These are phyloP conservation scores for Anomalospiza imberbis DNA, from an alignment of 2,797 vertebrate genomes.

Conservation along the genomic window DNA sequence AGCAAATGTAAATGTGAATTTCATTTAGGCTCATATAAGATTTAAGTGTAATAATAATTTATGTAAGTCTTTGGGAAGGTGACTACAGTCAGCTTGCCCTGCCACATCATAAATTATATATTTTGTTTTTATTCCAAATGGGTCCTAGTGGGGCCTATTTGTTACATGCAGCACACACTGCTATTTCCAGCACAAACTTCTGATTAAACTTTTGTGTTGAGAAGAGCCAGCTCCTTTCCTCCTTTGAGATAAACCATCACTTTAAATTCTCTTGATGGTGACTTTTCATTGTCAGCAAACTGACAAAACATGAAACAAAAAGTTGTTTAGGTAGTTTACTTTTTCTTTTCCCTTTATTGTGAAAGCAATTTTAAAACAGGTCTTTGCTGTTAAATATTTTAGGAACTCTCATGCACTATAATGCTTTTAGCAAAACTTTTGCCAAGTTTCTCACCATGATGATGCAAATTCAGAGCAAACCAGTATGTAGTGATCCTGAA, in stretches of 20 bases:
- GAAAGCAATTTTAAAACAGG: background rate
- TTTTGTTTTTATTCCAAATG: background rate
- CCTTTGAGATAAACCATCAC: background rate
- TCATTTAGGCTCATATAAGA: background rate
- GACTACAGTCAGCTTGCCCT: background rate
- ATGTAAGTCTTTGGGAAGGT: background rate
- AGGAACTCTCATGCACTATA: background rate
- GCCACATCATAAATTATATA: background rate
- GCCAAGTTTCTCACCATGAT: background rate
- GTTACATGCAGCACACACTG: background rate
- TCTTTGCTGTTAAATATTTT: background rate
- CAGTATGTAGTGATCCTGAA: background rate
- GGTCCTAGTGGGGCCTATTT: background rate
- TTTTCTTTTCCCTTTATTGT: background rate
- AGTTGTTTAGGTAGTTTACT: background rate
- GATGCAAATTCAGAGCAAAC: background rate
- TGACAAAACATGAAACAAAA: background rate
- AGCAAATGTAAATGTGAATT: background rate
- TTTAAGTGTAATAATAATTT: background rate
- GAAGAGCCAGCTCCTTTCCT: background rate
- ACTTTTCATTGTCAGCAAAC: background rate
- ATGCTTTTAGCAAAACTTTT: background rate
- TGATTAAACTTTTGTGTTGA: background rate
- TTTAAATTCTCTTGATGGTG: background rate
- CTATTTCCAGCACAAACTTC: background rate